Base-by-base conservation (phyloP, 2,797 vertebrate genomes). In the Bufotes viridis region DNA sequence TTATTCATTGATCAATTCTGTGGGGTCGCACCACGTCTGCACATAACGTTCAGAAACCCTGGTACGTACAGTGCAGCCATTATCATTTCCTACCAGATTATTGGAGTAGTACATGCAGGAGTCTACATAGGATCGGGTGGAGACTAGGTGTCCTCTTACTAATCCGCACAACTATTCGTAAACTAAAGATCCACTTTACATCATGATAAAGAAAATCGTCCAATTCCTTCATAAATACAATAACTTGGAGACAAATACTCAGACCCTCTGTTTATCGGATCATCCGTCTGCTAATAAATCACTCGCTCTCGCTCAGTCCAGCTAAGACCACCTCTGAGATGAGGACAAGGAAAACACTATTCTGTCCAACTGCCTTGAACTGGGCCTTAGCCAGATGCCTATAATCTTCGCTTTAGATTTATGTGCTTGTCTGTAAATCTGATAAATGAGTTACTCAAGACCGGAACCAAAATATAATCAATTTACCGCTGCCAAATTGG, bases 401-500 rank as follows among this genome's bases (percentile, higher is more conserved):
- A 20, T 42, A 75, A 67, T 70, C 60, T 70, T 22, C 51, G 9
- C 58, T 82, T 67, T 57, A 79, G 74, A 89, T 83, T 78, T 87
- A 87, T 87, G 74, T 34, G 88, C 61, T 84, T 89, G 85, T 78
- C 88, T 83, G 18, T 29, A 20, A 63, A 89, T 42, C 88, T 86
- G 84, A 89, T 89, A 82, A 89, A 89, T 83, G 84, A 86, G 61
- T 85, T 78, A 49, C 78, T 61, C 34, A 86, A 72, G 74, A 79
- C 88, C 84, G 84, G 84, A 89, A 89, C 80, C 63, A 79, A 86
- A 89, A 86, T 86, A 86, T 78, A 86, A 86, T 86, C 88, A 58
- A 89, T 86, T 89, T 87, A 78, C 81, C 76, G 57, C 63, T 82
- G 85, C 88, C 88, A 89, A 89, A 87, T 83, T 89, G 84, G 72